Evolutionary conservation across 2,113 vertebrate genomes (phyloP).

Genomic region (Beaufortia kweichowensis): DNA sequence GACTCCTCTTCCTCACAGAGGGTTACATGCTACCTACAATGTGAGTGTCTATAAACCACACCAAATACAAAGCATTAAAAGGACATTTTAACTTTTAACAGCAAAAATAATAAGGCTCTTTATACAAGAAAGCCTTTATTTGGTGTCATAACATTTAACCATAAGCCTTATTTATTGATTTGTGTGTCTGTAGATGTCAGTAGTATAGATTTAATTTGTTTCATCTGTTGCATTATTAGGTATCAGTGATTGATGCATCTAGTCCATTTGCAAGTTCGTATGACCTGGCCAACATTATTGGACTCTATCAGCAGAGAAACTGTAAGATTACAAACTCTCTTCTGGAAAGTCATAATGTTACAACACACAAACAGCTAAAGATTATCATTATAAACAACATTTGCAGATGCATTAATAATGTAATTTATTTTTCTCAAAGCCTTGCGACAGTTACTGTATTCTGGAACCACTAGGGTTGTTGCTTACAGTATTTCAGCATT

Average conservation of each 20-base stretch:
- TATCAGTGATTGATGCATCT: slow-evolving; percentile 82
- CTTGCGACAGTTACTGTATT: no score
- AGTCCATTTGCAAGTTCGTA: slow-evolving; percentile 88
- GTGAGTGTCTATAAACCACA: slow-evolving; percentile 69
- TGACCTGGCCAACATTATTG: slow-evolving; percentile 80
- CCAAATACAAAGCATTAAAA: neutral
- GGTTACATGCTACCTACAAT: slow-evolving; percentile 85
- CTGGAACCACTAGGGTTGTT: no score
- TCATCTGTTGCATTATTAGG: slow-evolving; percentile 64
- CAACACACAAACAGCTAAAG: no score
- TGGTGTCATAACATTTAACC: neutral
- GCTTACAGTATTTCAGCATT: no score
- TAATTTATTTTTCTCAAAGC: neutral
- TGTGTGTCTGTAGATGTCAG: neutral
- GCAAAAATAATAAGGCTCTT: no score
- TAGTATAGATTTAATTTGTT: neutral
- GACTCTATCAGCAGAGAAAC: slow-evolving; percentile 85
- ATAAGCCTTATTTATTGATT: no score
- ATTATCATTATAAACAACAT: neutral
- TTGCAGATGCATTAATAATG: neutral
- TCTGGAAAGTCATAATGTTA: neutral
- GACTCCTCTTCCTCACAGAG: slow-evolving; percentile 79
- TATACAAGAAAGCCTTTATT: neutral
- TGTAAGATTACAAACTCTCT: slow-evolving; percentile 69
- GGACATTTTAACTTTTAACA: no score